Percentiles rank a stretch among this genome's conserved stretches.
These are phyloP conservation scores for Incurvaria masculella DNA, from an alignment of 2,888 invertebrate species.

Conservation along the genomic window DNA sequence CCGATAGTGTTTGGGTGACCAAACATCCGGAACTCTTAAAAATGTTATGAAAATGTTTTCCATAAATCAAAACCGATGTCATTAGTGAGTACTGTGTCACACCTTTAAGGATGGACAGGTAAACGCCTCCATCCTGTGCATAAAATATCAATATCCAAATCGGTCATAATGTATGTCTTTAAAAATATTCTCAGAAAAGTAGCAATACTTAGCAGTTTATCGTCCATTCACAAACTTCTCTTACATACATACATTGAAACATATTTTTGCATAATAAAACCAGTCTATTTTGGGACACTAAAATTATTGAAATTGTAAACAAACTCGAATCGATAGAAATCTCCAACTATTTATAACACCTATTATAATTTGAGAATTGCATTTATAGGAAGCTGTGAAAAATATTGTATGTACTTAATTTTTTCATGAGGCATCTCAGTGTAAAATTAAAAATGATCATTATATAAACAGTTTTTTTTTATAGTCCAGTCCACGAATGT, in stretches of 20 bases:
- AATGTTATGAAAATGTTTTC: too few species aligned
- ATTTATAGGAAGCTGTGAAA: conserved; percentile 49
- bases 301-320: neutral
- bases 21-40: too few species aligned
- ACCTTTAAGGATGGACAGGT: too few species aligned
- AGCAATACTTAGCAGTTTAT: too few species aligned
- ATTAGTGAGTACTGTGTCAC: too few species aligned
- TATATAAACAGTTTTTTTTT: neutral
- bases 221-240: neutral
- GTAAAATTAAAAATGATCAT: conserved; percentile 41
- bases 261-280: neutral
- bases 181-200: too few species aligned
- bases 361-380: conserved; percentile 20
- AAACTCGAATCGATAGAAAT: neutral
- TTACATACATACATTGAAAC: neutral
- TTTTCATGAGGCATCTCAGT: conserved; percentile 47
- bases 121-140: too few species aligned
- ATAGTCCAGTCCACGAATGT: too few species aligned
- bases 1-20: too few species aligned
- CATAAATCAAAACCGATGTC: too few species aligned
- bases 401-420: conserved; percentile 45
- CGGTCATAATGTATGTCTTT: too few species aligned
- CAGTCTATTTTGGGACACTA: neutral
- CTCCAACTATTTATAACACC: neutral
- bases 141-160: too few species aligned